Percentiles rank a stretch among this genome's conserved stretches.
Evolutionary conservation across 2,113 vertebrate genomes (phyloP).

Genomic region (Myanophis thanlyinensis): DNA sequence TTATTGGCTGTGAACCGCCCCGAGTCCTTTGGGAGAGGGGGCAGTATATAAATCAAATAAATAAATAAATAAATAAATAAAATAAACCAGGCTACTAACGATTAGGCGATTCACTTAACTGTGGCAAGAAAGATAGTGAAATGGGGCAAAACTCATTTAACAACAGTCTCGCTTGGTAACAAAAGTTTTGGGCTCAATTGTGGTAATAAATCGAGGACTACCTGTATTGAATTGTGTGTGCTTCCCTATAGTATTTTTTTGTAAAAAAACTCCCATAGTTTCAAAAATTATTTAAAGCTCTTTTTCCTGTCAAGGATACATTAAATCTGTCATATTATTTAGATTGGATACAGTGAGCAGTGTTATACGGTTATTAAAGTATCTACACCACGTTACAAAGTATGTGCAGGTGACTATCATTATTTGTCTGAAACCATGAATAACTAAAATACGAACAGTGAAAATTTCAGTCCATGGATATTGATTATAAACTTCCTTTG

Average conservation of each 20-base stretch:
- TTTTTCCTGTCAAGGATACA: not conserved
- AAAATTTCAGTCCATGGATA: not conserved
- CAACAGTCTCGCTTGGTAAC: not conserved
- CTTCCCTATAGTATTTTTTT: not conserved
- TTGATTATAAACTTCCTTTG: not conserved
- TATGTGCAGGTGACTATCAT: not conserved
- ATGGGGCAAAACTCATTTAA: not conserved
- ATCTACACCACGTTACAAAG: not conserved
- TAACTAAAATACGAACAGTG: not conserved
- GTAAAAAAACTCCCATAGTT: not conserved
- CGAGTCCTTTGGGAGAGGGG: no score
- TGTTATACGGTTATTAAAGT: not conserved
- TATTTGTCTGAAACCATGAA: not conserved
- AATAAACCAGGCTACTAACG: no score
- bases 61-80: no score
- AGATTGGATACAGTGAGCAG: not conserved
- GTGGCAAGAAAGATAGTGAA: not conserved
- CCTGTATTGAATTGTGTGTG: not conserved
- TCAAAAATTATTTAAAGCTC: not conserved
- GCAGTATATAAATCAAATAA: no score
- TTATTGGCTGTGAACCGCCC: no score
- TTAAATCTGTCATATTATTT: not conserved
- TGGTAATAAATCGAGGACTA: not conserved
- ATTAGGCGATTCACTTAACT: not conserved
- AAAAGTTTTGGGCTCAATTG: not conserved